Evolutionary conservation across 1,140 invertebrate species (phyloP).

Genomic region (Cylas formicarius): DNA sequence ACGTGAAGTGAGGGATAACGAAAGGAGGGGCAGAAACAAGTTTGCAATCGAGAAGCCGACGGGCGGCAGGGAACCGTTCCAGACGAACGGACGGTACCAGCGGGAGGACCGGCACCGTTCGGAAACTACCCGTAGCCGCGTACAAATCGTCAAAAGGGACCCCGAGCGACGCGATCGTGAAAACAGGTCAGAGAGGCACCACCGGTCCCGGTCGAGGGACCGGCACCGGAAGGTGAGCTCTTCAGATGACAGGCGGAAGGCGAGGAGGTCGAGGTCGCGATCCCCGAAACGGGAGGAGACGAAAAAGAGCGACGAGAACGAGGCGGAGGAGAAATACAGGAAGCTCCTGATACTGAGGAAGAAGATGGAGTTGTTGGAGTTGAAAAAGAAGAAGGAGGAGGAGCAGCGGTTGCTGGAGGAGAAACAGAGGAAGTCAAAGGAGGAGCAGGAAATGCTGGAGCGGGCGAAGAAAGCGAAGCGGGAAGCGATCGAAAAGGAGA

Average conservation of each 20-base stretch:
- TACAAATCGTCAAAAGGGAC: constrained; percentile 12
- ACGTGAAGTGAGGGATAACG: constrained; percentile 8
- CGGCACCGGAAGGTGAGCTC: neutral
- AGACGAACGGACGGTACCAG: constrained; percentile 9
- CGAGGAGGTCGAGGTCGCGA: constrained; percentile 3
- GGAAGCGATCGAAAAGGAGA: constrained; percentile 40
- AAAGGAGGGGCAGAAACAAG: constrained; percentile 31
- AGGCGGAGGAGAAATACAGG: constrained; percentile 44
- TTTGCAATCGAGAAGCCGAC: constrained; percentile 35
- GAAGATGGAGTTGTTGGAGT: constrained; percentile 47
- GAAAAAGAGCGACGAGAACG: constrained; percentile 32
- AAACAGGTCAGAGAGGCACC: neutral
- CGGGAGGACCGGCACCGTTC: constrained; percentile 12
- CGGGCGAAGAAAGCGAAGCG: constrained; percentile 43
- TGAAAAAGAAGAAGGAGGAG: constrained; percentile 39
- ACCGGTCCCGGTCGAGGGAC: neutral
- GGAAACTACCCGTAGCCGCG: constrained; percentile 15
- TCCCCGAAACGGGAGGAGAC: neutral
- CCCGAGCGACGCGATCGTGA: neutral
- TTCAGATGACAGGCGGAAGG: constrained; percentile 2
- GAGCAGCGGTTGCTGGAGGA: constrained; percentile 42
- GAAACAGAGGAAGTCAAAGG: constrained; percentile 42
- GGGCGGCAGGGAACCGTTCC: constrained; percentile 5
- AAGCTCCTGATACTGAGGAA: constrained; percentile 46
- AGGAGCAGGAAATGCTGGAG: constrained; percentile 46